These are phyloP conservation scores for Salvelinus sp. DNA, from an alignment of 2,113 vertebrate genomes.

Conservation along the genomic window DNA sequence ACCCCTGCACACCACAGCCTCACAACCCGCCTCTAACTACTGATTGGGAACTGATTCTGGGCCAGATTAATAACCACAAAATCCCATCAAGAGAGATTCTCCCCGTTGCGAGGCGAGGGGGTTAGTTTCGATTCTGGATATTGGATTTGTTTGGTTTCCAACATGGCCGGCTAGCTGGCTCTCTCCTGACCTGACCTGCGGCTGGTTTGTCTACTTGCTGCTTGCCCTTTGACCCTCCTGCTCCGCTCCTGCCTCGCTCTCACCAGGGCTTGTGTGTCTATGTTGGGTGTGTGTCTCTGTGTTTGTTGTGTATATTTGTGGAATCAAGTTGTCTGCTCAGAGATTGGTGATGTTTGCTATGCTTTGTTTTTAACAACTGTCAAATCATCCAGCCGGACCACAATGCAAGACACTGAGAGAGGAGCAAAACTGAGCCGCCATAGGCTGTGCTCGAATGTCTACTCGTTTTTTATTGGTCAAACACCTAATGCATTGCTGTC, in stretches of 20 bases:
- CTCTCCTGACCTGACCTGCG: conserved; percentile 32
- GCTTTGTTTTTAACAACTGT: background rate
- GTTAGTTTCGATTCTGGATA: background rate
- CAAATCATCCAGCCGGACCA: background rate
- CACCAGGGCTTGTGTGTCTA: conserved; percentile 43
- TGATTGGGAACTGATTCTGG: background rate
- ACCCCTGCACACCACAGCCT: background rate
- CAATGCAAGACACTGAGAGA: background rate
- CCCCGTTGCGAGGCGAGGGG: background rate
- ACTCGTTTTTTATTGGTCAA: background rate
- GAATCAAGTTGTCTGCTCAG: background rate
- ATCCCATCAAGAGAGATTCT: background rate
- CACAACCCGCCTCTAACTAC: background rate
- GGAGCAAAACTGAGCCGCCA: background rate
- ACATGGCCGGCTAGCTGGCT: conserved; percentile 43
- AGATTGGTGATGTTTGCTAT: background rate
- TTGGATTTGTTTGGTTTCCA: conserved; percentile 1
- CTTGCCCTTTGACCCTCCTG: conserved; percentile 76
- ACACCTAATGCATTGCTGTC: background rate
- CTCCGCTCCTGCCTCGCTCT: conserved; percentile 71
- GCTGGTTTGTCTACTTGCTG: conserved; percentile 52
- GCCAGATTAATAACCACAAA: background rate
- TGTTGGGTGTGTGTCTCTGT: conserved; percentile 31
- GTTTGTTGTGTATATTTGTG: background rate
- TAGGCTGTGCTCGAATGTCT: too few species aligned